Conservation (phyloP, 2,113 vertebrate species). For the Brienomyrus longianalis region DNA sequence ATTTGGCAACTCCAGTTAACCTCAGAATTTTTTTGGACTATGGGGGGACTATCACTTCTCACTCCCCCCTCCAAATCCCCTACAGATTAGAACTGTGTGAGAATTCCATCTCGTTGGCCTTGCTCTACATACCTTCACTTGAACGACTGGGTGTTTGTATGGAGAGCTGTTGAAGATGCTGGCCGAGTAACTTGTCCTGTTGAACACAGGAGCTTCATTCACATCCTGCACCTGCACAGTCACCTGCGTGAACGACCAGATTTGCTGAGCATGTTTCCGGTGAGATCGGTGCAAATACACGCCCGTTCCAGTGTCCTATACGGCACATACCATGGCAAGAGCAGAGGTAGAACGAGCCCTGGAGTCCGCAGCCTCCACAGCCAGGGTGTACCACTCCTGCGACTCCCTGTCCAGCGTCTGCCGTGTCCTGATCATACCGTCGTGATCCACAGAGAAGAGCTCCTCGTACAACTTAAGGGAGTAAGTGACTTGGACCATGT, state of each 20-base stretch:
- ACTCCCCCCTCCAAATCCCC: neutral
- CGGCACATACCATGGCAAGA: neutral
- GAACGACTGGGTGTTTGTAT: slow-evolving; percentile 50
- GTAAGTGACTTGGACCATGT: slow-evolving; percentile 45
- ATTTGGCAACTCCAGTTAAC: too few relatives aligned
- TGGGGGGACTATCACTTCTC: too few relatives aligned
- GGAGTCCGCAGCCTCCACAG: slow-evolving; percentile 61
- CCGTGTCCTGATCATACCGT: slow-evolving; percentile 47
- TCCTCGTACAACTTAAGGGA: slow-evolving; percentile 48
- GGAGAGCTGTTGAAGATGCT: slow-evolving; percentile 54
- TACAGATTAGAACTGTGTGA: too few relatives aligned
- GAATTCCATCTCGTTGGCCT: neutral
- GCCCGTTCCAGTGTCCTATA: neutral
- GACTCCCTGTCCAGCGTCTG: slow-evolving; percentile 53
- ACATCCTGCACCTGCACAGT: slow-evolving; percentile 50
- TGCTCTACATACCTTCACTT: slow-evolving; percentile 52
- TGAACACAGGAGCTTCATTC: slow-evolving; percentile 60
- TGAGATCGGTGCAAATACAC: neutral
- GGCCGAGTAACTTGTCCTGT: slow-evolving; percentile 35
- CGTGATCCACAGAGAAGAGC: slow-evolving; percentile 52
- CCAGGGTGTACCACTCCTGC: slow-evolving; percentile 53
- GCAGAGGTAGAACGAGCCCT: slow-evolving; percentile 46
- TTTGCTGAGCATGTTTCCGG: neutral
- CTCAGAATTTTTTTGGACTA: too few relatives aligned
- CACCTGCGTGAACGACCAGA: slow-evolving; percentile 37